Conservation (phyloP, 2,113 vertebrate genomes). For the Oncorhynchus clarkii region DNA sequence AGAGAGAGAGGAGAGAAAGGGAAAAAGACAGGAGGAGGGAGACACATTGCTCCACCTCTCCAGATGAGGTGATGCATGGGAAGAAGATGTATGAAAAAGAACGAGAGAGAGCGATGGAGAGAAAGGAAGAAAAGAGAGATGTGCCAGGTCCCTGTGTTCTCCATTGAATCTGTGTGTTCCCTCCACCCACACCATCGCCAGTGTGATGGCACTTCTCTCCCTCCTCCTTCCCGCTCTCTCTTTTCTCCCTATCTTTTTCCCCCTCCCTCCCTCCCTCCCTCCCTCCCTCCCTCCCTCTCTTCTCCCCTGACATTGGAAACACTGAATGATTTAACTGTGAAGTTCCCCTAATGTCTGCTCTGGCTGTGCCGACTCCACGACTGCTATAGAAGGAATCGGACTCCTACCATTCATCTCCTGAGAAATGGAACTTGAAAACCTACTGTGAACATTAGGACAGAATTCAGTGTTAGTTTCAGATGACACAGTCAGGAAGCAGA, state of each 20-base stretch:
- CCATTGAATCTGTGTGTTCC: constrained; percentile 61
- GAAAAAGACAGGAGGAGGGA: constrained; percentile 21
- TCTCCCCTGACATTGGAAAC: constrained; percentile 48
- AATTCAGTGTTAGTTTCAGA: neutral
- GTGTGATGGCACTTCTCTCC: constrained; percentile 59
- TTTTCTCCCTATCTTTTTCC: neutral
- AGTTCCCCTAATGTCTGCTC: constrained; percentile 4
- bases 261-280: constrained; percentile 4
- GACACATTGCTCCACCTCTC: too few relatives aligned
- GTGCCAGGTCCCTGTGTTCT: constrained; percentile 63
- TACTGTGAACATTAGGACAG: too few relatives aligned
- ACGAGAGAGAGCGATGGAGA: too few relatives aligned
- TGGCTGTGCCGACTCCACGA: neutral
- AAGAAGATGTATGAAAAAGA: constrained; percentile 1
- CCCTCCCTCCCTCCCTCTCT: neutral
- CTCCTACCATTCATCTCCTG: constrained; percentile 23
- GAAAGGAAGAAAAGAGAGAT: constrained; percentile 39
- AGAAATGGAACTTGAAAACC: neutral
- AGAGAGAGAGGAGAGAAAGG: constrained; percentile 43
- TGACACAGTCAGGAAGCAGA: neutral
- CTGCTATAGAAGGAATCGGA: neutral
- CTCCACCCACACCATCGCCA: constrained; percentile 65
- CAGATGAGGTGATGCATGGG: too few relatives aligned
- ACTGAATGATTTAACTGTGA: constrained; percentile 37
- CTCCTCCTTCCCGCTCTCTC: neutral